A percentile compares a stretch with the other conserved stretches of the same genome.
phyloP scores from a whole-genome alignment of 2,113 vertebrate species.

The Ciconia stormi region DNA sequence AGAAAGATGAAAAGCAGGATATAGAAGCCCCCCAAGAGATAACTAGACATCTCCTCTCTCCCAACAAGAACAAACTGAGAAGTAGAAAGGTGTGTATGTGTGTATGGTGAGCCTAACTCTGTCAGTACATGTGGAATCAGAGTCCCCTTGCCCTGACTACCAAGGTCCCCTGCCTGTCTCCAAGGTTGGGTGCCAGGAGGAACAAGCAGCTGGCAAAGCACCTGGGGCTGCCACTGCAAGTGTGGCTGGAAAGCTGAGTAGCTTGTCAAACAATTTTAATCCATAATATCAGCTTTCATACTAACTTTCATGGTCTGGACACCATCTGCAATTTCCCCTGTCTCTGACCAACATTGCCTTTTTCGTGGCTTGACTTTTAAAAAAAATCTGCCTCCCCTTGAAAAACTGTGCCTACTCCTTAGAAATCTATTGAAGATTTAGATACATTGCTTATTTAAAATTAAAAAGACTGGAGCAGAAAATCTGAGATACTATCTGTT shows the following conservation, averaged over 20 bases:
- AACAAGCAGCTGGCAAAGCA: not conserved
- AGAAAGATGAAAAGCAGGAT: not conserved
- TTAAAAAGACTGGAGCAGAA: not conserved
- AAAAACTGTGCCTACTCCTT: not conserved
- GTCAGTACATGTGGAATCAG: accelerated
- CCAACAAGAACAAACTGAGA: not conserved
- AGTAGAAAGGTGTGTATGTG: not conserved
- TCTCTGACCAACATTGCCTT: not conserved
- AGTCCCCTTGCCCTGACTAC: not conserved
- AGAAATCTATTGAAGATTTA: not conserved
- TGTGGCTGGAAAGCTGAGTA: not conserved
- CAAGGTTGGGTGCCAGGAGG: not conserved
- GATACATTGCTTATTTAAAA: not conserved
- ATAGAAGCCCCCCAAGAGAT: not conserved
- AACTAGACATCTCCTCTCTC: not conserved
- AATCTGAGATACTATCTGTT: not conserved
- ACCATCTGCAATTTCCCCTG: not conserved
- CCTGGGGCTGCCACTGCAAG: not conserved
- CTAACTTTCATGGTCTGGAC: not conserved
- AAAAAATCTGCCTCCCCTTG: not conserved
- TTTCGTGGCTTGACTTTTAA: not conserved
- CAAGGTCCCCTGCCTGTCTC: not conserved
- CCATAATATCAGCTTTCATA: not conserved
- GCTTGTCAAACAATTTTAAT: not conserved
- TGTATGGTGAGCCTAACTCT: not conserved